These are phyloP conservation scores for Eupithecia centaureata DNA, from an alignment of 2,888 invertebrate genomes.

Conservation along the genomic window DNA sequence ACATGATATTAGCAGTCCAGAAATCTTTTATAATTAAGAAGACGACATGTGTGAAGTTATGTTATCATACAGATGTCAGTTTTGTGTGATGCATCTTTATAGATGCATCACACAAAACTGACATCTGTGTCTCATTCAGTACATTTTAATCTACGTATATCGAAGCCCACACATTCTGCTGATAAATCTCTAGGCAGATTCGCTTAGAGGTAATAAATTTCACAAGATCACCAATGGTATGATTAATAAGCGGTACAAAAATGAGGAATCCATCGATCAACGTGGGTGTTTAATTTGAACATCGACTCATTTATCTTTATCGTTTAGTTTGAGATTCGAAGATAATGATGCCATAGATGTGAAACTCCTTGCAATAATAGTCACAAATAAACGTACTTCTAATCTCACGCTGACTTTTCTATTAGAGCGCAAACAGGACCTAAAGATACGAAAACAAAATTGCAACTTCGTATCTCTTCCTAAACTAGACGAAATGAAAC, in stretches of 20 bases:
- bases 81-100: too few relatives aligned
- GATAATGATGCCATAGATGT: conserved; percentile 9
- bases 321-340: conserved; percentile 57
- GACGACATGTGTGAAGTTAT: too few relatives aligned
- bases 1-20: too few relatives aligned
- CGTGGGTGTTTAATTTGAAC: conserved; percentile 82
- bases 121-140: conserved; percentile 43
- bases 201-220: conserved; percentile 83
- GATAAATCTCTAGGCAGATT: conserved; percentile 80
- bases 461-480: too few relatives aligned
- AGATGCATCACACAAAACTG: too few relatives aligned
- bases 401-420: too few relatives aligned
- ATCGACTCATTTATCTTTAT: conserved; percentile 74
- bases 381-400: too few relatives aligned
- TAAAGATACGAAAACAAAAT: too few relatives aligned
- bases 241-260: conserved; percentile 81
- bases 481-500: too few relatives aligned
- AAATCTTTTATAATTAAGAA: too few relatives aligned
- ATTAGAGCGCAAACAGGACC: too few relatives aligned
- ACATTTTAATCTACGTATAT: conserved; percentile 28
- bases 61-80: too few relatives aligned
- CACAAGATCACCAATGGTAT: conserved; percentile 77
- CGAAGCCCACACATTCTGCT: conserved; percentile 79
- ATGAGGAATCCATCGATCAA: conserved; percentile 80
- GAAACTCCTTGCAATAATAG: conserved; percentile 5